phyloP scores from a whole-genome alignment of 2,888 invertebrate species.

The Drosophila tanythrix region DNA sequence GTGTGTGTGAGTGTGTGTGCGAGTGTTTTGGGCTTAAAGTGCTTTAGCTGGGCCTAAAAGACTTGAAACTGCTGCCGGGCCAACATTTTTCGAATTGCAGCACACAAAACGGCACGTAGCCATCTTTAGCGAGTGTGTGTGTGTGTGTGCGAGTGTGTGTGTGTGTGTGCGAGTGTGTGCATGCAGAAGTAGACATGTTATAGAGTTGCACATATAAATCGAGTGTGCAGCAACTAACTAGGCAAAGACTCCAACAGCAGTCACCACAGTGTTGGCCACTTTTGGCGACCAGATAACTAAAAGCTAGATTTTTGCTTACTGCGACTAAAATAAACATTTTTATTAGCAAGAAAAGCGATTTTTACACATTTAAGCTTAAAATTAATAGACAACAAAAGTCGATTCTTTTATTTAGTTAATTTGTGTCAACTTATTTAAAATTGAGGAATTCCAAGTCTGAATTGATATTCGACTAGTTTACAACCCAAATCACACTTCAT shows the following conservation, averaged over 20 bases:
- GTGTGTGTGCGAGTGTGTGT: neutral
- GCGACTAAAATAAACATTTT: neutral
- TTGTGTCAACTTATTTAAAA: neutral
- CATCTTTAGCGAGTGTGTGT: constrained; percentile 41
- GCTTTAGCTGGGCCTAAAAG: constrained; percentile 58
- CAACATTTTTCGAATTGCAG: constrained; percentile 62
- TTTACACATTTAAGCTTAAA: neutral
- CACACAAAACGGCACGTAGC: constrained; percentile 67
- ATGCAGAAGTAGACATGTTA: constrained; percentile 59
- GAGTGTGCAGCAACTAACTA: constrained; percentile 45
- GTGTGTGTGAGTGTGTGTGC: constrained; percentile 3
- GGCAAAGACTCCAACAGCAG: constrained; percentile 20
- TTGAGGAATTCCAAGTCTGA: neutral
- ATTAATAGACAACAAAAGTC: neutral
- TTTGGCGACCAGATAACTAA: neutral
- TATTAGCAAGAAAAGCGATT: too few species aligned
- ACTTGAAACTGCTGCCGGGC: constrained; percentile 42
- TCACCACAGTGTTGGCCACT: constrained; percentile 6
- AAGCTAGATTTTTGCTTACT: neutral
- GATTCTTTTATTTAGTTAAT: neutral
- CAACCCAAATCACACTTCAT: neutral
- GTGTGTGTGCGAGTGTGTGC: constrained; percentile 37
- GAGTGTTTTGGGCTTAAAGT: constrained; percentile 53
- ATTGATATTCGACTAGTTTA: too few species aligned
- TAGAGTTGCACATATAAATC: constrained; percentile 69